phyloP scores from a whole-genome alignment of 2,797 vertebrate genomes.

The Sitta carolinensis region DNA sequence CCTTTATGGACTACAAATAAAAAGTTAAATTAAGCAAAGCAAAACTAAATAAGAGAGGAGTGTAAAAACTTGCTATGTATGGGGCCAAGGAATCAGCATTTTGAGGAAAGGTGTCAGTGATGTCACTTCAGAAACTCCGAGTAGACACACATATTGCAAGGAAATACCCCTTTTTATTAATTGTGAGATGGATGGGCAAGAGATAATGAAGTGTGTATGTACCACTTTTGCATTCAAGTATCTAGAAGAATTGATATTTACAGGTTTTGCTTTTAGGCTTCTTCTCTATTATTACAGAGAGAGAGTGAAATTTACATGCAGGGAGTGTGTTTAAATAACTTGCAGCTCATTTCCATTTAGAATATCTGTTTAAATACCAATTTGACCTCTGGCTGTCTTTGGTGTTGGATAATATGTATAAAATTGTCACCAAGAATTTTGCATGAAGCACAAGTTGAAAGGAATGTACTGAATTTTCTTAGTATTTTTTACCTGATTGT shows the following conservation, averaged over 20 bases:
- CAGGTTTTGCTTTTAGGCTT: constrained; percentile 45
- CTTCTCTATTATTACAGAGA: constrained; percentile 34
- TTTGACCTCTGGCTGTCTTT: constrained; percentile 69
- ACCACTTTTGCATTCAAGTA: background rate
- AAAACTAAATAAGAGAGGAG: background rate
- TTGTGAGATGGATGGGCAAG: background rate
- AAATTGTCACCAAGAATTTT: constrained; percentile 66
- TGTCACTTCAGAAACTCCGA: background rate
- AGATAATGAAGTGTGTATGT: background rate
- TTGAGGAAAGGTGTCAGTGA: background rate
- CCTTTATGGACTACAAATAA: background rate
- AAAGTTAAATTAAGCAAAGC: background rate
- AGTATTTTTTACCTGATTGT: background rate
- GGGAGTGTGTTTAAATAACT: constrained; percentile 38
- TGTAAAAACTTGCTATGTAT: background rate
- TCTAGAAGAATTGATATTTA: constrained; percentile 42
- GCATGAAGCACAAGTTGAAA: constrained; percentile 30
- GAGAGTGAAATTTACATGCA: constrained; percentile 43
- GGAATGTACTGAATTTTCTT: background rate
- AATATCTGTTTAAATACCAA: constrained; percentile 73
- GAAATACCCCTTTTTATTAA: background rate
- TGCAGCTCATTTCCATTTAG: constrained; percentile 75
- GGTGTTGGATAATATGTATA: constrained; percentile 37
- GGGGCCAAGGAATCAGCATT: background rate
- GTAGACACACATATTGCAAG: background rate